Percentiles rank a stretch among this genome's conserved stretches.
Evolutionary conservation across 2,888 invertebrate species (phyloP).

Genomic region (Pediacus dermestoides): DNA sequence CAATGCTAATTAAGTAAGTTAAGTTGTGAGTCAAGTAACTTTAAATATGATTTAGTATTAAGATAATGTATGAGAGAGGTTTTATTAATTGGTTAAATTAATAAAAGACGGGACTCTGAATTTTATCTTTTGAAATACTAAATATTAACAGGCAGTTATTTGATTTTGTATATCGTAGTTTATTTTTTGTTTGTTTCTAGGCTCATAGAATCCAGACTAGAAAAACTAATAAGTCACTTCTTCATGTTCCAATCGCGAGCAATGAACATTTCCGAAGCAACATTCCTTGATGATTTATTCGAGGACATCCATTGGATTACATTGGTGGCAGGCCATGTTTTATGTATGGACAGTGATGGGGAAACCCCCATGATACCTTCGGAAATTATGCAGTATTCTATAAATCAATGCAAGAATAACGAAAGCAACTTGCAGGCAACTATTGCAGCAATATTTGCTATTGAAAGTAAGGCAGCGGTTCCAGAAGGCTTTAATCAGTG

Average conservation of each 20-base stretch:
- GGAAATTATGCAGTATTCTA: conserved; percentile 60
- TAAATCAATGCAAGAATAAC: conserved; percentile 47
- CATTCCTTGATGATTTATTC: conserved; percentile 61
- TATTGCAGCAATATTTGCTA: conserved; percentile 37
- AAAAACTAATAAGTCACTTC: conserved; percentile 41
- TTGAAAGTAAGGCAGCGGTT: conserved; percentile 35
- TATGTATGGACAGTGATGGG: conserved; percentile 65
- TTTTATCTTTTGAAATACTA: no score
- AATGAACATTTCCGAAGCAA: conserved; percentile 44
- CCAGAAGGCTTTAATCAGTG: conserved; percentile 47
- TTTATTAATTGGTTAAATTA: no score
- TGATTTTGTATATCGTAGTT: conserved; percentile 4
- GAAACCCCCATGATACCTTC: conserved; percentile 65
- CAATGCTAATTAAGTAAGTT: conserved; percentile 59
- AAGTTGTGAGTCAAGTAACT: no score
- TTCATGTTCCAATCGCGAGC: conserved; percentile 45
- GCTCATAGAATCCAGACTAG: conserved; percentile 44
- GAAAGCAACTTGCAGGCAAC: conserved; percentile 42
- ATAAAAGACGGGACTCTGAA: no score
- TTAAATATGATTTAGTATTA: no score
- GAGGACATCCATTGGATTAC: conserved; percentile 91
- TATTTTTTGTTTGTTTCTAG: conserved; percentile 26
- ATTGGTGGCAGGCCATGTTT: conserved; percentile 67
- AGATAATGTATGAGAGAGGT: no score
- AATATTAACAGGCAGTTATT: no score